Conservation (phyloP, 2,113 vertebrate genomes). For the Oryzias javanicus region DNA sequence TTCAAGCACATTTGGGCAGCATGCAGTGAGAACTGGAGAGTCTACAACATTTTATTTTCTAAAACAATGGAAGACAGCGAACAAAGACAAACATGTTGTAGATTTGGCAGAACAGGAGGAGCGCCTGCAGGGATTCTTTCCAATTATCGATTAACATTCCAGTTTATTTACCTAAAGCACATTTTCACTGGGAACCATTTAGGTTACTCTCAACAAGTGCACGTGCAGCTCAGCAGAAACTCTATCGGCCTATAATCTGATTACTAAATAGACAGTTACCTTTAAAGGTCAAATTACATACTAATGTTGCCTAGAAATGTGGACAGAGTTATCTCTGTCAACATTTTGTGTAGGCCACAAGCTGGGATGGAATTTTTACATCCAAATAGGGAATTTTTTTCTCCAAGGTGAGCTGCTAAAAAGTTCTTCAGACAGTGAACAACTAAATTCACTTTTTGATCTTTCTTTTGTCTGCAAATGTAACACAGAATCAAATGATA, state of each 20-base stretch:
- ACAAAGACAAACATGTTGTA: constrained; percentile 6
- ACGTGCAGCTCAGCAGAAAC: background rate
- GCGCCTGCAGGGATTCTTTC: background rate
- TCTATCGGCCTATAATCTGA: background rate
- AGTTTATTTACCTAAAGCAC: background rate
- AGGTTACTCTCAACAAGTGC: background rate
- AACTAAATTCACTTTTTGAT: no score
- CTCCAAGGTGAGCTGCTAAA: no score
- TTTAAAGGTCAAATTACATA: no score
- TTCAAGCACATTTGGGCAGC: constrained; percentile 1
- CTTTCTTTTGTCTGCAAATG: no score
- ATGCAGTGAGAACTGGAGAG: constrained; percentile 14
- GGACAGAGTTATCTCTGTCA: no score
- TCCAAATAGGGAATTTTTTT: no score
- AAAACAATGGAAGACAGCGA: background rate
- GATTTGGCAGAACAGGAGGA: constrained; percentile 34
- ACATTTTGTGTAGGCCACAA: no score
- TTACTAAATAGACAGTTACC: background rate
- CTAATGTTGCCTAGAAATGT: no score
- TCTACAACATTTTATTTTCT: background rate
- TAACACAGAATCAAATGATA: no score
- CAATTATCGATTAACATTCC: constrained; percentile 5
- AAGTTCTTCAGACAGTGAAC: no score
- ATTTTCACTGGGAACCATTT: background rate
- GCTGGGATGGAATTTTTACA: no score